A percentile compares a stretch with the other conserved stretches of the same genome.
These are phyloP conservation scores for Notothenia coriiceps DNA, from an alignment of 2,113 vertebrate genomes.

Conservation along the genomic window DNA sequence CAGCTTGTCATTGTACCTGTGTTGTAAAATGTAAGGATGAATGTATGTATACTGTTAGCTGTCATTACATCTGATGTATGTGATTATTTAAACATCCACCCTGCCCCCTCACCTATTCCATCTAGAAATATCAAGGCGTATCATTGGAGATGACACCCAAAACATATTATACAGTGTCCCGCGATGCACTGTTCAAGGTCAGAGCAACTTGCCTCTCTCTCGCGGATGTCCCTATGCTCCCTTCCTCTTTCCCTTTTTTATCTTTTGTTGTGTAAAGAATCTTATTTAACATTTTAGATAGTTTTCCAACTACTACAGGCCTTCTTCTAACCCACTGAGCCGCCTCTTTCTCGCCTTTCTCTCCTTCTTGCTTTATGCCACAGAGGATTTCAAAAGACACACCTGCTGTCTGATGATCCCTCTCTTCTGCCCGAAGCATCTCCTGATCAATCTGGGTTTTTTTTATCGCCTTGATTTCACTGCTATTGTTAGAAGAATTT, in stretches of 20 bases:
- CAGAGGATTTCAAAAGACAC: constrained; percentile 55
- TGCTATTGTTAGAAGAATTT: constrained; percentile 30
- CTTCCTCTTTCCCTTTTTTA: constrained; percentile 48
- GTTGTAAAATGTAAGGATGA: constrained; percentile 66
- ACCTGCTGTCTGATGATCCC: constrained; percentile 44
- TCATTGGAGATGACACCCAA: constrained; percentile 89
- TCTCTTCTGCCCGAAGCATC: constrained; percentile 54
- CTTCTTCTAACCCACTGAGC: constrained; percentile 72
- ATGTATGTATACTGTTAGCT: constrained; percentile 70
- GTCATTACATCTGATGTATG: constrained; percentile 77
- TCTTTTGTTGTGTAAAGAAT: constrained; percentile 47
- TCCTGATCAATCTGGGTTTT: constrained; percentile 67
- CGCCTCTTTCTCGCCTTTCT: constrained; percentile 18
- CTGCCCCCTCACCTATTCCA: constrained; percentile 83
- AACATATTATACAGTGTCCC: constrained; percentile 88
- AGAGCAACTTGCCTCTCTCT: constrained; percentile 84
- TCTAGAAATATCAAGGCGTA: constrained; percentile 88
- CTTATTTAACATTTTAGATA: constrained; percentile 62
- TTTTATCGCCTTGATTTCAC: not conserved
- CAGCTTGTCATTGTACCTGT: constrained; percentile 59
- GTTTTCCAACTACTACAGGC: constrained; percentile 44
- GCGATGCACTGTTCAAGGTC: constrained; percentile 88
- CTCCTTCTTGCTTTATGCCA: constrained; percentile 52
- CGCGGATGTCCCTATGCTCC: constrained; percentile 71
- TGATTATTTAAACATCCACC: constrained; percentile 81